Conservation (phyloP, 2,113 vertebrate genomes). For the Psephotus haematonotus region DNA sequence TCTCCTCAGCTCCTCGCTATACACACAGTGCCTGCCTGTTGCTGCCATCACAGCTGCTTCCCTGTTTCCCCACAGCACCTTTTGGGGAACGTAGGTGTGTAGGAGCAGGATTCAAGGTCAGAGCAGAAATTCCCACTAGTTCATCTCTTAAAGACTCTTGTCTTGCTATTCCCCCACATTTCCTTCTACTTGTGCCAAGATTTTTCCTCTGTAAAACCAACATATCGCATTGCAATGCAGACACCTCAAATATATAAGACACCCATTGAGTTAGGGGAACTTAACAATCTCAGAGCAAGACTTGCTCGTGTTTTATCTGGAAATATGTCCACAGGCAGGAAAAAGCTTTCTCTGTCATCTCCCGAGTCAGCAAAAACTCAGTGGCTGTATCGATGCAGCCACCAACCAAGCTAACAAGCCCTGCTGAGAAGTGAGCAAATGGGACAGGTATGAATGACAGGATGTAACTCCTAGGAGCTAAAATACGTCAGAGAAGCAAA, state of each 20-base stretch:
- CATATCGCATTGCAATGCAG: background rate
- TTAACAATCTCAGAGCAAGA: background rate
- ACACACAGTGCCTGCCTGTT: background rate
- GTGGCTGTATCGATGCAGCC: accelerated
- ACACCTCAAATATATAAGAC: background rate
- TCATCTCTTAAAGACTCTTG: background rate
- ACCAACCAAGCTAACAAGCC: background rate
- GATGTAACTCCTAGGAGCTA: background rate
- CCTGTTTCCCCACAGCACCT: background rate
- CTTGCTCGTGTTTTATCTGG: background rate
- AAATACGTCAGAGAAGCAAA: background rate
- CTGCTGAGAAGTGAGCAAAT: background rate
- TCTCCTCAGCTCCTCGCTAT: background rate
- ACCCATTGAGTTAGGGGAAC: background rate
- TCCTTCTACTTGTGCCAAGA: background rate
- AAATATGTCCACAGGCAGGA: background rate
- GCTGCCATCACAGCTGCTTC: background rate
- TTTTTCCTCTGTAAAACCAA: background rate
- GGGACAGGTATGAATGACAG: background rate
- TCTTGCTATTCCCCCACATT: background rate
- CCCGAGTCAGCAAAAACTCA: background rate
- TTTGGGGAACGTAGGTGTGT: background rate
- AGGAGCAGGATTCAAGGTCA: background rate
- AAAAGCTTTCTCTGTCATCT: background rate
- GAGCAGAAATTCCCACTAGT: background rate